Conservation (phyloP, 2,113 vertebrate species). For the Prochilodus magdalenae region DNA sequence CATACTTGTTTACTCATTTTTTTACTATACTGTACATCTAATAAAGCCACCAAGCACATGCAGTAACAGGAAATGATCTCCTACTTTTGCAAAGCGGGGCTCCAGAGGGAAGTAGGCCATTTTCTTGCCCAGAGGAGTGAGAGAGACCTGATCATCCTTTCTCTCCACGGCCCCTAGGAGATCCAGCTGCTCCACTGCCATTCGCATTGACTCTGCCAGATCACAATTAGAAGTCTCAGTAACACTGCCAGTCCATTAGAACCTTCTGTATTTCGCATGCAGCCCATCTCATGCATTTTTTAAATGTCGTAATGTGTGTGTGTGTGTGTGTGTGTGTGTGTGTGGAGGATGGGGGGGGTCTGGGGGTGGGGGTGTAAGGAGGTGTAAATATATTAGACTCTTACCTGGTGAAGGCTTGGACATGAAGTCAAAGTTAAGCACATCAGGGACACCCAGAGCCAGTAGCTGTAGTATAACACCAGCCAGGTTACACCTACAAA, state of each 20-base stretch:
- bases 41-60: not conserved
- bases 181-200: conserved; percentile 87
- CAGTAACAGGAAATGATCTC: not conserved
- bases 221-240: not conserved
- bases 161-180: conserved; percentile 89
- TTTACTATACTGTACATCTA: too few species aligned
- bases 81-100: conserved; percentile 92
- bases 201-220: conserved; percentile 84
- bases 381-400: conserved; percentile 15
- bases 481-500: conserved; percentile 89
- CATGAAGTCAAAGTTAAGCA: conserved; percentile 97
- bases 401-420: conserved; percentile 95
- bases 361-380: too few species aligned
- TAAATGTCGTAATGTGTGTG: not conserved
- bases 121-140: conserved; percentile 90
- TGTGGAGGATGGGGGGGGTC: too few species aligned
- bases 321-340: too few species aligned
- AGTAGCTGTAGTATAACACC: conserved; percentile 92
- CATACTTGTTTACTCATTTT: too few species aligned
- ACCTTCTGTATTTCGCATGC: not conserved
- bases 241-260: not conserved
- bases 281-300: not conserved
- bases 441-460: conserved; percentile 88
- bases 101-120: conserved; percentile 97
- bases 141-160: conserved; percentile 80